Base-by-base conservation (phyloP, 1,140 invertebrate species). In the Galleria mellonella region DNA sequence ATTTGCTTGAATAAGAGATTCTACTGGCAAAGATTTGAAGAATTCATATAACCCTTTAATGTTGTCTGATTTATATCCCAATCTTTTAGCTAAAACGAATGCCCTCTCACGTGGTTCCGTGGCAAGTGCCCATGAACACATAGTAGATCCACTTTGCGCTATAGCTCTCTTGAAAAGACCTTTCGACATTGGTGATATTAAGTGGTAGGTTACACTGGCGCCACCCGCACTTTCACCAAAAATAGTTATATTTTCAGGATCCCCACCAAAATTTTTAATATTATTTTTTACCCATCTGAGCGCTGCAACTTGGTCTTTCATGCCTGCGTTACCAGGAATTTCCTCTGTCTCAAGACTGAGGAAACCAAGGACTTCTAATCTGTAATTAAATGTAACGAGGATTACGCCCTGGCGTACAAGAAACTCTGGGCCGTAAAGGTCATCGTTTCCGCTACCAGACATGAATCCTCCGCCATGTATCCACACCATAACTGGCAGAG, bases 401-500 rank as follows among this genome's bases (percentile, higher is more conserved):
- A 93, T 84, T 1, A 94, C 87, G 14, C 89, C 83, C 17, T 91
- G 84, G 29, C 88, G 79, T 0, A 91, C 55, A 1, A 94, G 70
- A 50, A 89, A 89, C 43, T 91, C 89, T 0, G 90, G 90, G 0
- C 89, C 88, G 53, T 89, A 90, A 0, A 78, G 42, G 6, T 79
- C 71, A 2, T 81, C 72, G 46, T 87, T 86, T 4, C 86, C 87
- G 13, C 85, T 87, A 9, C 91, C 91, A 39, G 71, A 76, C 1
- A 85, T 73, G 45, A 92, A 92, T 2, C 86, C 88, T 12, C 93
- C 93, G 0, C 93, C 89, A 64, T 94, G 89, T 10, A 94, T 87
- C 86, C 88, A 94, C 0, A 93, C 85, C 50, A 67, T 59, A 2
- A 83, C 79, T n/a, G 79, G 76, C 9, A 63, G 23, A 2, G 42